These are phyloP conservation scores for Azorinus chamasolen DNA, from an alignment of 2,888 invertebrate genomes.

Conservation along the genomic window DNA sequence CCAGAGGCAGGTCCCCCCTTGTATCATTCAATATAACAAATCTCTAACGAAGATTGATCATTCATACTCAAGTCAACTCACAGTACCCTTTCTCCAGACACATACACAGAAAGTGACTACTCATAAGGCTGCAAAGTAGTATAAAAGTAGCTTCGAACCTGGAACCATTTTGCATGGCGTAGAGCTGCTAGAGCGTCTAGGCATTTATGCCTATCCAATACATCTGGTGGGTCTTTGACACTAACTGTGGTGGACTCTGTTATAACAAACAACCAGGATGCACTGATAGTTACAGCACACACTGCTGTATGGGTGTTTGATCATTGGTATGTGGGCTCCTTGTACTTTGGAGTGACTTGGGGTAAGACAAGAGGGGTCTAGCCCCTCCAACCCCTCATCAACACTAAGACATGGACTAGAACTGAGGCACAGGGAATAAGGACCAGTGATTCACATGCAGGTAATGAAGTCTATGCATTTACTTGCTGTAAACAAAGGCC, in stretches of 20 bases:
- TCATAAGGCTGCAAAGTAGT: constrained; percentile 84
- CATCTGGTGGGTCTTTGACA: constrained; percentile 92
- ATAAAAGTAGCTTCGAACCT: constrained; percentile 90
- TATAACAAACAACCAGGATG: constrained; percentile 72
- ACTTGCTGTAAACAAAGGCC: no score
- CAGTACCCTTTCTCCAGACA: not conserved
- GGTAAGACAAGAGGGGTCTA: no score
- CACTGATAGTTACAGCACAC: constrained; percentile 52
- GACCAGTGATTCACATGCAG: no score
- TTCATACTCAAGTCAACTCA: constrained; percentile 39
- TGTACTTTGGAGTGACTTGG: not conserved
- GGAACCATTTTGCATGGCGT: constrained; percentile 99
- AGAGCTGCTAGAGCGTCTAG: constrained; percentile 99
- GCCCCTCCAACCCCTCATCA: no score
- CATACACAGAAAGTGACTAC: constrained; percentile 14
- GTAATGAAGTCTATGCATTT: no score
- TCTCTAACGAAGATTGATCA: constrained; percentile 58
- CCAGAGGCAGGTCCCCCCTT: not conserved
- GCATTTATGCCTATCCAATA: constrained; percentile 99
- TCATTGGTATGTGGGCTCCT: constrained; percentile 71
- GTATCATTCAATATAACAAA: not conserved
- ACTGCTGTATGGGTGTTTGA: constrained; percentile 85
- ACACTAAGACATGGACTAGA: no score
- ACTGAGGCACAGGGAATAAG: no score
- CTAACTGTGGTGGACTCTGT: constrained; percentile 86